phyloP scores from a whole-genome alignment of 1,140 invertebrate genomes.

The Brachionus asplanchnoidis region DNA sequence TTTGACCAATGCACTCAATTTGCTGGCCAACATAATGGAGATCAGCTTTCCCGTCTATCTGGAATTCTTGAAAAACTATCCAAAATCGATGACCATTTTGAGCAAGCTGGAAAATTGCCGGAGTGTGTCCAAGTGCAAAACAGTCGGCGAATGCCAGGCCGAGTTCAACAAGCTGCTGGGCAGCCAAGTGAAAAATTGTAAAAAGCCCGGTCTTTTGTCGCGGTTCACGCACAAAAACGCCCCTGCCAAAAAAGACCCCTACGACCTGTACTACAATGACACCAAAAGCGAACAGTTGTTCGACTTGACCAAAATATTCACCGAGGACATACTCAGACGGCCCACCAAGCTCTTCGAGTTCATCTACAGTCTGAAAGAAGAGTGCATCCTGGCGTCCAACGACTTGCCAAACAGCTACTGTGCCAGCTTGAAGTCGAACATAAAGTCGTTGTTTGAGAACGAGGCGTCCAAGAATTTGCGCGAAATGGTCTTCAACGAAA shows the following conservation, averaged over 20 bases:
- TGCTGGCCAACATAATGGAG: constrained; percentile 38
- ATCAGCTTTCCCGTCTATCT: constrained; percentile 37
- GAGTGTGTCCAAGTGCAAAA: neutral
- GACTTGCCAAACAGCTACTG: neutral
- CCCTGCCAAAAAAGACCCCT: neutral
- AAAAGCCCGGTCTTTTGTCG: neutral
- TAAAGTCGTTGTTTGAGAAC: constrained; percentile 11
- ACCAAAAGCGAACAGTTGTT: neutral
- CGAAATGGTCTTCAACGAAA: constrained; percentile 24
- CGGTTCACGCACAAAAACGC: neutral
- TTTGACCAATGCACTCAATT: constrained; percentile 25
- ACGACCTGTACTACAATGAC: constrained; percentile 32
- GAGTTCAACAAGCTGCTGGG: constrained; percentile 16
- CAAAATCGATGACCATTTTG: constrained; percentile 37
- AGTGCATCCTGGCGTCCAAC: constrained; percentile 2
- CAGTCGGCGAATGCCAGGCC: neutral
- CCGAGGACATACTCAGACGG: constrained; percentile 27
- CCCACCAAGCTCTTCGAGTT: constrained; percentile 35
- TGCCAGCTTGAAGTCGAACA: neutral
- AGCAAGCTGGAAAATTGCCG: neutral
- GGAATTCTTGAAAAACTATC: constrained; percentile 40
- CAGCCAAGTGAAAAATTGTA: neutral
- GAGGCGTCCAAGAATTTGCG: constrained; percentile 16
- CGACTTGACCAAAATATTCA: constrained; percentile 25
- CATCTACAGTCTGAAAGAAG: constrained; percentile 35